Conservation (phyloP, 2,888 invertebrate species). For the Cantharis rustica region DNA sequence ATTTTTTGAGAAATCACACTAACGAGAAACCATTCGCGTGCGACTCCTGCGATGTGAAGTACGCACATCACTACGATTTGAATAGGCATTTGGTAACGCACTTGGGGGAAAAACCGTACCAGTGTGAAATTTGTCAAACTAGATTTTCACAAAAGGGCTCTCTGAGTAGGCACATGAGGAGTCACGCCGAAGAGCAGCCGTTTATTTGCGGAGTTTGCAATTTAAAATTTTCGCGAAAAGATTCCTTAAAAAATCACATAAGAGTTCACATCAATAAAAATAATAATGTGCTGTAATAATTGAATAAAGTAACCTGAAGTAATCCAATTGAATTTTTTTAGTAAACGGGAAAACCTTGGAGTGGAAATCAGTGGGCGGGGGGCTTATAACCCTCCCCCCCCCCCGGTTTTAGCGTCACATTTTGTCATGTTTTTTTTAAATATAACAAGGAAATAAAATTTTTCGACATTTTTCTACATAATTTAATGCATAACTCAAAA, state of each 20-base stretch:
- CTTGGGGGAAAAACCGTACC: not conserved
- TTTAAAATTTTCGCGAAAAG: not conserved
- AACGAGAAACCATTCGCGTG: not conserved
- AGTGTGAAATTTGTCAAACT: not conserved
- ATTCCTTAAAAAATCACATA: not conserved
- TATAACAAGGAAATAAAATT: too few species aligned
- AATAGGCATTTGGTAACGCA: not conserved
- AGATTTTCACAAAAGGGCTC: not conserved
- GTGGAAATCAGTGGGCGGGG: too few species aligned
- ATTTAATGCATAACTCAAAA: too few species aligned
- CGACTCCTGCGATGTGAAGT: not conserved
- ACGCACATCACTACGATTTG: not conserved
- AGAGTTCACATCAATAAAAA: not conserved
- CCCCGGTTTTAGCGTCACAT: too few species aligned
- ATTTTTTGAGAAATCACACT: not conserved
- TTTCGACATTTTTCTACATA: too few species aligned
- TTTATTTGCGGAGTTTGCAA: not conserved
- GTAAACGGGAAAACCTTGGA: too few species aligned
- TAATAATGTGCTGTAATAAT: not conserved
- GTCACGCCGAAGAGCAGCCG: not conserved
- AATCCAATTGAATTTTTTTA: not conserved
- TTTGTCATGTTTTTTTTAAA: too few species aligned
- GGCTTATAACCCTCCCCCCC: too few species aligned
- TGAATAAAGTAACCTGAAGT: not conserved
- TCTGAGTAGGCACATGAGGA: not conserved